These are phyloP conservation scores for Halisarca cf. caerulea DNA, from an alignment of 37 sponge, comb jelly and placozoan species.

Conservation along the genomic window DNA sequence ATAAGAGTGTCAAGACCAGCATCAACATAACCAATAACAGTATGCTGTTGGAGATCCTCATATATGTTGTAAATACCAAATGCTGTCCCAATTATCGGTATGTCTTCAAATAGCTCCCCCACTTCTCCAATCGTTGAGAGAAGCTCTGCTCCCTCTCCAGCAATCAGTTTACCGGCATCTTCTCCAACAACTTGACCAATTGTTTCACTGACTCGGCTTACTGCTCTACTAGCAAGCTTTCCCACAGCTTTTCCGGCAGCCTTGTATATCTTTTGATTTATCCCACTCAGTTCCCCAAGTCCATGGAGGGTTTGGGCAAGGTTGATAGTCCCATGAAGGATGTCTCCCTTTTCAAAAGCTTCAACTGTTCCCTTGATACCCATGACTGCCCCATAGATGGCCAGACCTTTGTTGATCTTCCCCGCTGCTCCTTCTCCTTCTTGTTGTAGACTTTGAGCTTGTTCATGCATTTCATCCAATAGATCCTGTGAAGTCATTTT, in stretches of 20 bases:
- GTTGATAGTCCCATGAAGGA: neutral
- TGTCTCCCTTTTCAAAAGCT: neutral
- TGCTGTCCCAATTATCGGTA: neutral
- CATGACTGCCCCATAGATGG: neutral
- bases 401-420: neutral
- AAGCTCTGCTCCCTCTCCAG: neutral
- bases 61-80: neutral
- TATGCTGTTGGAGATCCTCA: constrained; percentile 10
- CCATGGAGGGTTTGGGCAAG: neutral
- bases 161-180: neutral
- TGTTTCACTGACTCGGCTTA: neutral
- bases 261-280: neutral
- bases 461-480: neutral
- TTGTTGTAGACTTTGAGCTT: neutral
- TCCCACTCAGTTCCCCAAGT: neutral
- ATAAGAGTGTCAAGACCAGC: neutral
- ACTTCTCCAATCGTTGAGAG: neutral
- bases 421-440: neutral
- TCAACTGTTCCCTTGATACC: neutral
- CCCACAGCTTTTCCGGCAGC: neutral
- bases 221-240: neutral
- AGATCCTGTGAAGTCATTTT: neutral
- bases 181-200: neutral
- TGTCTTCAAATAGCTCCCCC: neutral
- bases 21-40: neutral